These are phyloP conservation scores for Rhingia campestris DNA, from an alignment of 2,888 invertebrate species.

Conservation along the genomic window DNA sequence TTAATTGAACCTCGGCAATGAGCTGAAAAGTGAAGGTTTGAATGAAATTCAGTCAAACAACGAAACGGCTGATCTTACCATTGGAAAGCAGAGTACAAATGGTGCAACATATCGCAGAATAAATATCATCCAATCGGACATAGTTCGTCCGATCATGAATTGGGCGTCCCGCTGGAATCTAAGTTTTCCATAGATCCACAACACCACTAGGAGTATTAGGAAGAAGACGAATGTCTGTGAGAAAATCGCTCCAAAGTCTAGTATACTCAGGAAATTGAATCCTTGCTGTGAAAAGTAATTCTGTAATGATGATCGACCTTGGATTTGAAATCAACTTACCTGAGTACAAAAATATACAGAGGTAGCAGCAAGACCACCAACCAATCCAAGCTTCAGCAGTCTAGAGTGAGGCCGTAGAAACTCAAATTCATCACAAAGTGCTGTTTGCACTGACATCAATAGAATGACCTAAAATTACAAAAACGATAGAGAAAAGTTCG, in stretches of 20 bases:
- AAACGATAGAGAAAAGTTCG: not conserved
- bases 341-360: slow-evolving; percentile 80
- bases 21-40: slow-evolving; percentile 15
- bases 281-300: slow-evolving; percentile 77
- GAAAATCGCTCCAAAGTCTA: slow-evolving; percentile 78
- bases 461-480: slow-evolving; percentile 77
- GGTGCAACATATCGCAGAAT: slow-evolving; percentile 80
- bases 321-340: slow-evolving; percentile 73
- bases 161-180: slow-evolving; percentile 87
- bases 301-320: too few relatives aligned
- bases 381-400: slow-evolving; percentile 76
- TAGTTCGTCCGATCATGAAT: slow-evolving; percentile 88
- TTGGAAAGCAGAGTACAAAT: slow-evolving; percentile 77
- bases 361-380: slow-evolving; percentile 73
- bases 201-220: slow-evolving; percentile 90
- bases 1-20: slow-evolving; percentile 56
- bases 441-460: slow-evolving; percentile 79
- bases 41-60: not conserved
- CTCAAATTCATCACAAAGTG: slow-evolving; percentile 81
- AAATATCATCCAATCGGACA: slow-evolving; percentile 83
- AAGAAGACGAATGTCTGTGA: slow-evolving; percentile 85
- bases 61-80: slow-evolving; percentile 75
- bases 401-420: slow-evolving; percentile 76
- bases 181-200: slow-evolving; percentile 91
- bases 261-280: slow-evolving; percentile 78